Percentiles rank a stretch among this genome's conserved stretches.
Evolutionary conservation across 1,140 invertebrate species (phyloP).

Genomic region (Pentalonia nigronervosa): DNA sequence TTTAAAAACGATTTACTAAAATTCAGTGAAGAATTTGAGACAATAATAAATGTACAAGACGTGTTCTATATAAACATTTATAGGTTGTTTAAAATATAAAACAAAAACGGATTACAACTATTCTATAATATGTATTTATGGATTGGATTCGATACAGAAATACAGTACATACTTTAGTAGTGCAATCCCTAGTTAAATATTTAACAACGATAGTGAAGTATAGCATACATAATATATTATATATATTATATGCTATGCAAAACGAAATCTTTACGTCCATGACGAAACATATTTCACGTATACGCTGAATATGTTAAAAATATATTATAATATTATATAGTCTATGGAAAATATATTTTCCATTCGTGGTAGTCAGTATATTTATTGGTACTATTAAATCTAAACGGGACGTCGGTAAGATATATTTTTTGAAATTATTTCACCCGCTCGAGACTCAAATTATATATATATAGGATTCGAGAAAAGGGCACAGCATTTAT

Average conservation of each 20-base stretch:
- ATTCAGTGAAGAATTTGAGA: not conserved
- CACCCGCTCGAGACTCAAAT: not conserved
- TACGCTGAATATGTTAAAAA: slow-evolving; percentile 1
- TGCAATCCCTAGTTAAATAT: not conserved
- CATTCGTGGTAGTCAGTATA: not conserved
- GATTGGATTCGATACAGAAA: not conserved
- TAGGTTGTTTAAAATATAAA: not conserved
- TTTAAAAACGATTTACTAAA: not conserved
- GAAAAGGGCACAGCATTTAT: not conserved
- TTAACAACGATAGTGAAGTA: not conserved
- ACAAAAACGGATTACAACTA: not conserved
- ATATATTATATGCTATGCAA: not conserved
- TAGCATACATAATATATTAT: not conserved
- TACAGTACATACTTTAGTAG: not conserved
- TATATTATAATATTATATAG: slow-evolving; percentile 15
- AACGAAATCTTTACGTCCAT: not conserved
- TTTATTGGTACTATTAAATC: slow-evolving; percentile 26
- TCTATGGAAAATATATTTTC: not conserved
- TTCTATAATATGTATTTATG: not conserved
- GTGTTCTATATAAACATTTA: not conserved
- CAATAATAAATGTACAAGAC: not conserved
- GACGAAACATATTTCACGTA: not conserved
- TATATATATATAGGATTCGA: not conserved
- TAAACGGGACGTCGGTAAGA: not conserved
- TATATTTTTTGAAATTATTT: slow-evolving; percentile 9